Conservation (phyloP, 1,140 invertebrate species). For the Drosophila lacteicornis region DNA sequence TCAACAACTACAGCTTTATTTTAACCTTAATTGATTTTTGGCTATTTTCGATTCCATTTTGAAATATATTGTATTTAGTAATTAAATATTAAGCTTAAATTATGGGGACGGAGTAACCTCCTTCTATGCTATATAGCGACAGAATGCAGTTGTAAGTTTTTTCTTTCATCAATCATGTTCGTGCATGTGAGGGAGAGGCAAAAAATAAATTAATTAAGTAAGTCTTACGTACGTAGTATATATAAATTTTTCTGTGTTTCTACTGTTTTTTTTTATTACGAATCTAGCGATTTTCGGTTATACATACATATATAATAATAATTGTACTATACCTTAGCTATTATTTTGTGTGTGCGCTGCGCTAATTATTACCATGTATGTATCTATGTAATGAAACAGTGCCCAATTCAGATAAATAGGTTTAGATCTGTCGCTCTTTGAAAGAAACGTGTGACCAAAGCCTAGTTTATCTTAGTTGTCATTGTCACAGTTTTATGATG, state of each 20-base stretch:
- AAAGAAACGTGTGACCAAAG: not conserved
- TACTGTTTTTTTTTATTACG: conserved; percentile 32
- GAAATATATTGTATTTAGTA: conserved; percentile 14
- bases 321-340: conserved; percentile 69
- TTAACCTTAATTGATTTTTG: conserved; percentile 16
- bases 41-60: conserved; percentile 5
- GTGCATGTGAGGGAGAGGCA: conserved; percentile 27
- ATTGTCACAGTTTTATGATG: conserved; percentile 1
- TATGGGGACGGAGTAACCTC: conserved; percentile 66
- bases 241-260: conserved; percentile 26
- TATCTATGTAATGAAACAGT: not conserved
- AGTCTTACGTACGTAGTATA: conserved; percentile 32
- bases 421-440: too few relatives aligned
- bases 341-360: conserved; percentile 23
- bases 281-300: conserved; percentile 39
- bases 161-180: conserved; percentile 14
- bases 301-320: conserved; percentile 36
- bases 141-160: conserved; percentile 31
- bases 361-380: conserved; percentile 21
- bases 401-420: not conserved
- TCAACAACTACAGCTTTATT: conserved; percentile 4
- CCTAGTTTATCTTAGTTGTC: not conserved
- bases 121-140: conserved; percentile 55
- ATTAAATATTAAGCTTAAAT: conserved; percentile 51
- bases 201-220: conserved; percentile 25